A percentile compares a stretch with the other conserved stretches of the same genome.
phyloP scores from a whole-genome alignment of 2,113 vertebrate genomes.

The Calyptommatus sinebrachiatus region DNA sequence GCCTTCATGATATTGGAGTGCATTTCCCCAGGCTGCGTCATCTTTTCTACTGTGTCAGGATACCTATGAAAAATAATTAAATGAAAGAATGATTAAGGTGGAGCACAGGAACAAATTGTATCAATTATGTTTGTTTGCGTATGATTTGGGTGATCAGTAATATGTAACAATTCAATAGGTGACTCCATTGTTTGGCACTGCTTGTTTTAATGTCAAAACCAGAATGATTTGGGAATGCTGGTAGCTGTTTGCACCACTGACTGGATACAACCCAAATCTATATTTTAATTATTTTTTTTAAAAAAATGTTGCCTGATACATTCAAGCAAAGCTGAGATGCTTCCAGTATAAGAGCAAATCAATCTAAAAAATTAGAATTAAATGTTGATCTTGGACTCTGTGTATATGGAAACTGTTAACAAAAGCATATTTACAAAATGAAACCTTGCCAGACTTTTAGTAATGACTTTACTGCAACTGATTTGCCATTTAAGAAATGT shows the following conservation, averaged over 20 bases:
- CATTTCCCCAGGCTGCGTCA: slow-evolving; percentile 73
- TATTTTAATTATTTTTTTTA: background rate
- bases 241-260: background rate
- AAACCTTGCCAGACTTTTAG: background rate
- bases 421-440: fast-evolving
- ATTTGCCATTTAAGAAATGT: background rate
- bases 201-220: background rate
- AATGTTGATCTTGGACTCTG: background rate
- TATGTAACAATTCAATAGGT: background rate
- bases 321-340: background rate
- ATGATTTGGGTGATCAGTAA: background rate
- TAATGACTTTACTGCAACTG: background rate
- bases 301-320: background rate
- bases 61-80: slow-evolving; percentile 45
- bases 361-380: too few relatives aligned
- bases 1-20: slow-evolving; percentile 57
- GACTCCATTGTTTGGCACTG: background rate
- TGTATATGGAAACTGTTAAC: background rate
- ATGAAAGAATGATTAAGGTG: background rate
- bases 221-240: background rate
- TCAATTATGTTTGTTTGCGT: background rate
- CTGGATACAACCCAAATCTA: background rate
- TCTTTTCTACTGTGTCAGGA: slow-evolving; percentile 59
- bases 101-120: background rate
- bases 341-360: background rate